These are phyloP conservation scores for Operophtera brumata DNA, from an alignment of 2,888 invertebrate genomes.

Conservation along the genomic window DNA sequence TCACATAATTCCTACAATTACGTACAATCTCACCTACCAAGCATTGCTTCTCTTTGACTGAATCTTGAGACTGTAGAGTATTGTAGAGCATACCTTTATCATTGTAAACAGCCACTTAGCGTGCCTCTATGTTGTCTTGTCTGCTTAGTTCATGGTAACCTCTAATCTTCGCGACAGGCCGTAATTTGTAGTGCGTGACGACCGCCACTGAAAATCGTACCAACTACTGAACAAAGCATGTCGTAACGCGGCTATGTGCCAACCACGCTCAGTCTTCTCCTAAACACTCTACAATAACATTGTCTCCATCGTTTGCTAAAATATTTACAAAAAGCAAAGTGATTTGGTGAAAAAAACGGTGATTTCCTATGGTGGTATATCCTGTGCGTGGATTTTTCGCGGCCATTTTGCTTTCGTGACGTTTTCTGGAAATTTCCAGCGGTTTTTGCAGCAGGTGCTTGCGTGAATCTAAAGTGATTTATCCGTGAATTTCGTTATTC, in stretches of 20 bases:
- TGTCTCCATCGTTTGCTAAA: constrained; percentile 35
- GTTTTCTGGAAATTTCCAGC: constrained; percentile 46
- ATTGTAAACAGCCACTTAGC: not conserved
- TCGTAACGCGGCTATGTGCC: constrained; percentile 57
- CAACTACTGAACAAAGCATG: constrained; percentile 58
- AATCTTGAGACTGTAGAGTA: too few species aligned
- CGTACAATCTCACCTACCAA: too few species aligned
- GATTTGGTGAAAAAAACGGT: constrained; percentile 33
- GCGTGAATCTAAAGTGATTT: constrained; percentile 26
- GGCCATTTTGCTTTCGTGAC: constrained; percentile 30
- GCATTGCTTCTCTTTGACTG: too few species aligned
- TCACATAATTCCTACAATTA: too few species aligned
- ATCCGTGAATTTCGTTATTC: constrained; percentile 10
- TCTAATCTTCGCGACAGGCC: constrained; percentile 32
- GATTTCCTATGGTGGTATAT: constrained; percentile 22
- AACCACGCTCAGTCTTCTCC: constrained; percentile 60
- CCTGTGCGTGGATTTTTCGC: constrained; percentile 25
- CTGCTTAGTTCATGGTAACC: constrained; percentile 24
- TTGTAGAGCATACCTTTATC: too few species aligned
- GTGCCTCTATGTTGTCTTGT: constrained; percentile 7
- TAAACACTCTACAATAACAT: constrained; percentile 65
- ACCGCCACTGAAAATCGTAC: constrained; percentile 50
- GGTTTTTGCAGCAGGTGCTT: constrained; percentile 34
- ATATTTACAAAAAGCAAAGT: constrained; percentile 32
- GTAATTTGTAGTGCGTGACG: constrained; percentile 53